Conservation (phyloP, 1,140 invertebrate genomes). For the Tetragonula clypearis region DNA sequence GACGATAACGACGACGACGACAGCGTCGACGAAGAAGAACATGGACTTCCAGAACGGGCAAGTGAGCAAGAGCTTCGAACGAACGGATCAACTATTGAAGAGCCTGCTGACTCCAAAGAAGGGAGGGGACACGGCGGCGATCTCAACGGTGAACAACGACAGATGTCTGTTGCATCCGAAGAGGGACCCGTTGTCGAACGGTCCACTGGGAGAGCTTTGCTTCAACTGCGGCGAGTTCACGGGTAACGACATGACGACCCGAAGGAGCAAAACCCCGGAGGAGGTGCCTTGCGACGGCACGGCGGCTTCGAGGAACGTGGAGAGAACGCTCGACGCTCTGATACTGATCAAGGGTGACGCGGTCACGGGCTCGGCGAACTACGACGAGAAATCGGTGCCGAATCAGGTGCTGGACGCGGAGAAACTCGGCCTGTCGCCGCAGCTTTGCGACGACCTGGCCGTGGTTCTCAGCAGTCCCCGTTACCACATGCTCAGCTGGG, state of each 20-base stretch:
- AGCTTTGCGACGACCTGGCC: constrained; percentile 84
- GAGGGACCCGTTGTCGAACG: constrained; percentile 43
- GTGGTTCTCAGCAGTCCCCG: constrained; percentile 84
- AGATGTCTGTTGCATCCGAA: constrained; percentile 69
- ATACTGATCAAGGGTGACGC: constrained; percentile 78
- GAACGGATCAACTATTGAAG: constrained; percentile 72
- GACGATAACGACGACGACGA: neutral
- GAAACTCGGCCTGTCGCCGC: constrained; percentile 83
- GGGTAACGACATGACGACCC: constrained; percentile 35
- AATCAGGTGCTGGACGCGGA: constrained; percentile 81
- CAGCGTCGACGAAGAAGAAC: constrained; percentile 31
- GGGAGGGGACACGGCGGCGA: neutral
- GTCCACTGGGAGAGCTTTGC: constrained; percentile 68
- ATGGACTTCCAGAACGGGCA: constrained; percentile 64
- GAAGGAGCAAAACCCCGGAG: neutral
- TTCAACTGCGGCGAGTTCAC: constrained; percentile 74
- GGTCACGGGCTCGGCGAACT: constrained; percentile 78
- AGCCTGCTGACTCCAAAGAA: constrained; percentile 68
- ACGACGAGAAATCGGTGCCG: constrained; percentile 80
- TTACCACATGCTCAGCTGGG: constrained; percentile 85
- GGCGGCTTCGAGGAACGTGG: constrained; percentile 58
- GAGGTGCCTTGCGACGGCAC: neutral
- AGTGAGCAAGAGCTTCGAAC: constrained; percentile 67
- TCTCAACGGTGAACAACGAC: constrained; percentile 33
- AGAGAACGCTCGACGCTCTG: constrained; percentile 77